phyloP scores from a whole-genome alignment of 2,797 vertebrate genomes.

The Botia kubotai region DNA sequence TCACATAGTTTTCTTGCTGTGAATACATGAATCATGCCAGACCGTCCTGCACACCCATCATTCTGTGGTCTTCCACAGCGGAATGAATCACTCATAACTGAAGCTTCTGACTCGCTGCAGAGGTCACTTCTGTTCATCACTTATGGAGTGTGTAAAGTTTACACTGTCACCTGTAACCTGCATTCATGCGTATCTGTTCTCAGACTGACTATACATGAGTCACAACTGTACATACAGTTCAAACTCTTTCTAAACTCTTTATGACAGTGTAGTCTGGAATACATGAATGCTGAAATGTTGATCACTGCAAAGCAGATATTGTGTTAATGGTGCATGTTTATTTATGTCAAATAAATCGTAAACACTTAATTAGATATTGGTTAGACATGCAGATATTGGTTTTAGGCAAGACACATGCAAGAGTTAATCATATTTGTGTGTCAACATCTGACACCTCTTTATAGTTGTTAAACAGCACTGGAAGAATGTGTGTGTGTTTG shows the following conservation, averaged over 20 bases:
- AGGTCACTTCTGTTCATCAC: neutral
- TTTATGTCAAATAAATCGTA: neutral
- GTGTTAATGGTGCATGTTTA: too few relatives aligned
- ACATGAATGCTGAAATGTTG: constrained; percentile 38
- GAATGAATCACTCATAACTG: neutral
- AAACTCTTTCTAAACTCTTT: too few relatives aligned
- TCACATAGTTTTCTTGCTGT: neutral
- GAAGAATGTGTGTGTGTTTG: constrained; percentile 25
- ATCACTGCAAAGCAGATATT: neutral
- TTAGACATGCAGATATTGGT: neutral
- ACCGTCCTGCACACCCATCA: neutral
- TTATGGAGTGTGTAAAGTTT: neutral
- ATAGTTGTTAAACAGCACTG: constrained; percentile 21
- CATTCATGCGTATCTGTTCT: neutral
- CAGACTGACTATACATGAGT: too few relatives aligned
- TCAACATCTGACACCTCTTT: constrained; percentile 18
- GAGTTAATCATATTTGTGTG: neutral
- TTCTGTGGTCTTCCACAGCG: neutral
- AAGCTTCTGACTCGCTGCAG: too few relatives aligned
- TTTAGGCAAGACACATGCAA: neutral
- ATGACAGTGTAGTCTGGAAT: constrained; percentile 4
- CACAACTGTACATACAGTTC: too few relatives aligned
- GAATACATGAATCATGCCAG: neutral
- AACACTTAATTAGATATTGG: neutral
- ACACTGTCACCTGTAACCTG: neutral